These are phyloP conservation scores for Neodon shergylaensis DNA, from an alignment of 2,113 vertebrate genomes.

Conservation along the genomic window DNA sequence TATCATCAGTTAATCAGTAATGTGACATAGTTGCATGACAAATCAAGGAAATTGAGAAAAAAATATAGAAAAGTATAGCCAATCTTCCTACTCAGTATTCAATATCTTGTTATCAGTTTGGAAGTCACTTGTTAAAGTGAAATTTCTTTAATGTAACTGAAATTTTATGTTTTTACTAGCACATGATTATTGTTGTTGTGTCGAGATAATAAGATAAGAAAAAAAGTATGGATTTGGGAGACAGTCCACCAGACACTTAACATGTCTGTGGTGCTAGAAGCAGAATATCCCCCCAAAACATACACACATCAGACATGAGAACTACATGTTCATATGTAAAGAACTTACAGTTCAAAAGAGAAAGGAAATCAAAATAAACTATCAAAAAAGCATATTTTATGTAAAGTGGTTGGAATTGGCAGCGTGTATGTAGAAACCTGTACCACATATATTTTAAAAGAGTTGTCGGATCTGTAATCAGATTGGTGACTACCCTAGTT, in stretches of 20 bases:
- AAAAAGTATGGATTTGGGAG: not conserved
- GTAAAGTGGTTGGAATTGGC: not conserved
- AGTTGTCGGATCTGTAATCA: not conserved
- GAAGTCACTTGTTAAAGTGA: slow-evolving; percentile 24
- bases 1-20: not conserved
- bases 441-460: not conserved
- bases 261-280: not conserved
- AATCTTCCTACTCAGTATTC: not conserved
- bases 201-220: not conserved
- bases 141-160: not conserved
- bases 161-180: not conserved
- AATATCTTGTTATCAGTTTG: not conserved
- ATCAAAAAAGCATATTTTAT: not conserved
- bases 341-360: not conserved
- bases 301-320: not conserved
- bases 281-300: not conserved
- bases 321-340: not conserved
- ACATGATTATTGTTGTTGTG: not conserved
- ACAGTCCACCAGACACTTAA: not conserved
- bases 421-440: not conserved
- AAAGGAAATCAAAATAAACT: slow-evolving; percentile 30
- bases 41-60: slow-evolving; percentile 8
- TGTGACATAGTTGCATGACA: not conserved
- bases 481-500: too few relatives aligned
- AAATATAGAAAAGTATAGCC: not conserved